Base-by-base conservation (phyloP, 2,113 vertebrate genomes). In the Porphyrio hochstetteri region DNA sequence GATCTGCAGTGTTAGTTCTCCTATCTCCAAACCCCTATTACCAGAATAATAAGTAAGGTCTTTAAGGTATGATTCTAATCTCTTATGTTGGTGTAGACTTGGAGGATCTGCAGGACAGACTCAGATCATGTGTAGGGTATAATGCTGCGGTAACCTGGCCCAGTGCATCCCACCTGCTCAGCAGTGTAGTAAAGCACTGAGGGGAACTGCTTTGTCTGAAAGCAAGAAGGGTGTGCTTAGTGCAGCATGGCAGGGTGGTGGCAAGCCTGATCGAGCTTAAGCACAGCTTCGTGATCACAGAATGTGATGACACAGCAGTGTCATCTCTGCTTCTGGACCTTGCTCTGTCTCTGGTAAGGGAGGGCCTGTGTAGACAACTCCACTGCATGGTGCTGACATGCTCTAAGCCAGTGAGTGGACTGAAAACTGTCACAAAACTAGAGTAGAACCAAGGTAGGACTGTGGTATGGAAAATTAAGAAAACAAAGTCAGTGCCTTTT, bases 341-440 rank as follows among this genome's bases (percentile, higher is more conserved):
- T 23, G 25, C 29, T 25, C 35, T 71, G 42, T 6, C 46, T 67
- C 38, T 65, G 74, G 9, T 23, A n/a, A 24, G 48, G 8, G 31
- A n/a, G 29, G 13, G 11, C 14, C 17, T 63, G 9, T 36, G 36
- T 35, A 48, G 42, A 10, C 4, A 44, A 3, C 53, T 57, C n/a
- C 25, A 2, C 35, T n/a, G n/a, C 5, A 0, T 23, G 33, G 11
- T 33, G 33, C 60, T 79, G 61, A 9, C 0, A 0, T 71, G 28
- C 29, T 42, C 72, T 50, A 33, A 76, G 36, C 35, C 57, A 59
- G 10, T 14, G 28, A 23, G 11, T 18, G 21, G 28, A n/a, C 28
- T 64, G 63, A 56, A 91, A 86, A 71, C 48, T 23, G 42, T 36
- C 10, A 11, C 36, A 53, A 48, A 70, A 40, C n/a, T 48, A 35